Conservation (phyloP, 2,797 vertebrate species). For the Morelia viridis region DNA sequence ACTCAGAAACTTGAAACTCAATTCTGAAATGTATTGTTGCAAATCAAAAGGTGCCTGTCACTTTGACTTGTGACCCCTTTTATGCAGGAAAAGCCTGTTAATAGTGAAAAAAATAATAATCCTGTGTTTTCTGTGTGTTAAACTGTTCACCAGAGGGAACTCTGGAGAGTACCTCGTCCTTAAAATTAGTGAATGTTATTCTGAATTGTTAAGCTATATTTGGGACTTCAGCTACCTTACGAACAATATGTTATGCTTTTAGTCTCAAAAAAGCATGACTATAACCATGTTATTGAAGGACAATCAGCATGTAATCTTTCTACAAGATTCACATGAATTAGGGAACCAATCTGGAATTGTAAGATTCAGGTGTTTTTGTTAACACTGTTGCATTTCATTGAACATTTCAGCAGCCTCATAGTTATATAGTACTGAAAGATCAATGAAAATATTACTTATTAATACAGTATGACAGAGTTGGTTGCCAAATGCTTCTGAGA, state of each 20-base stretch:
- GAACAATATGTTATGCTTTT: not conserved
- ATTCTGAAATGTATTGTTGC: not conserved
- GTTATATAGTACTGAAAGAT: conserved; percentile 10
- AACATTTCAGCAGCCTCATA: not conserved
- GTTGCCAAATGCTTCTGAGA: not conserved
- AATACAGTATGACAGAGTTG: conserved; percentile 32
- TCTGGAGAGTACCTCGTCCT: not conserved
- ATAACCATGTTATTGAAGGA: not conserved
- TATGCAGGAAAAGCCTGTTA: fast-evolving
- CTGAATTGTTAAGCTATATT: not conserved
- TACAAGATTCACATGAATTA: not conserved
- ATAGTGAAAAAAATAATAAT: not conserved
- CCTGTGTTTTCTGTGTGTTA: fast-evolving
- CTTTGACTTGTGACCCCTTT: not conserved
- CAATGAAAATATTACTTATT: not conserved
- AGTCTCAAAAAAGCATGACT: not conserved
- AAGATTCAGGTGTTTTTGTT: not conserved
- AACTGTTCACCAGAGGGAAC: not conserved
- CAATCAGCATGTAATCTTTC: not conserved
- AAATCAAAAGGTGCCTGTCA: too few species aligned
- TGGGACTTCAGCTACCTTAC: not conserved
- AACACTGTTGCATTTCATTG: not conserved
- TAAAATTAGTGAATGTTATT: not conserved
- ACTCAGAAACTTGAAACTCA: not conserved
- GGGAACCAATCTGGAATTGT: not conserved